phyloP scores from a whole-genome alignment of 2,888 invertebrate genomes.

The Pandemis heparana region DNA sequence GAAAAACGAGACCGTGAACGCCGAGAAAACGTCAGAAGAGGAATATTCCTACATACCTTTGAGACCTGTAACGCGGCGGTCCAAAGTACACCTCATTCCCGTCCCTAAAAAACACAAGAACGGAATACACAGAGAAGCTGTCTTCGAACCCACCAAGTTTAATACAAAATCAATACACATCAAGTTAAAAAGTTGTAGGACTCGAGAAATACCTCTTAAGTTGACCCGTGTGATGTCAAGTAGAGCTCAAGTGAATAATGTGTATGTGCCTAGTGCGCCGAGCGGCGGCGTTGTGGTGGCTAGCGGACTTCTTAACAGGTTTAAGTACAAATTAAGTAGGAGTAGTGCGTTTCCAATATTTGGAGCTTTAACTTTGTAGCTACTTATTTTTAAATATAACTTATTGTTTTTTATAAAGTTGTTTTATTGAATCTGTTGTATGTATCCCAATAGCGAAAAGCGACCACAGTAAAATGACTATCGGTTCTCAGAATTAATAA shows the following conservation, averaged over 20 bases:
- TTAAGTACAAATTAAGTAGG: conserved; percentile 73
- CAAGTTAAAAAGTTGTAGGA: conserved; percentile 70
- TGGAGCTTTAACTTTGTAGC: conserved; percentile 70
- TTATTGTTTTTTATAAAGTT: neutral
- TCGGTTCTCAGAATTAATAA: no score
- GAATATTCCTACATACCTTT: conserved; percentile 63
- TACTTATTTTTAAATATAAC: conserved; percentile 1
- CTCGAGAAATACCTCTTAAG: conserved; percentile 52
- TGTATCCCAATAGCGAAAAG: no score
- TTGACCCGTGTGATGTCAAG: conserved; percentile 41
- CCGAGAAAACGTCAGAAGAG: conserved; percentile 63
- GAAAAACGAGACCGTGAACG: conserved; percentile 50
- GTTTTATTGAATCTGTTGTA: neutral
- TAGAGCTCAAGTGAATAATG: conserved; percentile 47
- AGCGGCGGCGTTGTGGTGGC: conserved; percentile 62
- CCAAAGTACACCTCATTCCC: conserved; percentile 64
- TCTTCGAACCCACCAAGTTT: conserved; percentile 70
- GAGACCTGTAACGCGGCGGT: conserved; percentile 59
- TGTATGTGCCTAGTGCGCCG: conserved; percentile 43
- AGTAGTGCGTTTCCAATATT: conserved; percentile 70
- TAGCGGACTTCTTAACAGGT: conserved; percentile 73
- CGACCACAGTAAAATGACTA: no score
- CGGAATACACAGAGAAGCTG: conserved; percentile 59
- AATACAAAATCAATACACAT: conserved; percentile 59
- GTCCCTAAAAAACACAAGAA: conserved; percentile 50